Conservation (phyloP, 2,797 vertebrate genomes). For the Prionace glauca region DNA sequence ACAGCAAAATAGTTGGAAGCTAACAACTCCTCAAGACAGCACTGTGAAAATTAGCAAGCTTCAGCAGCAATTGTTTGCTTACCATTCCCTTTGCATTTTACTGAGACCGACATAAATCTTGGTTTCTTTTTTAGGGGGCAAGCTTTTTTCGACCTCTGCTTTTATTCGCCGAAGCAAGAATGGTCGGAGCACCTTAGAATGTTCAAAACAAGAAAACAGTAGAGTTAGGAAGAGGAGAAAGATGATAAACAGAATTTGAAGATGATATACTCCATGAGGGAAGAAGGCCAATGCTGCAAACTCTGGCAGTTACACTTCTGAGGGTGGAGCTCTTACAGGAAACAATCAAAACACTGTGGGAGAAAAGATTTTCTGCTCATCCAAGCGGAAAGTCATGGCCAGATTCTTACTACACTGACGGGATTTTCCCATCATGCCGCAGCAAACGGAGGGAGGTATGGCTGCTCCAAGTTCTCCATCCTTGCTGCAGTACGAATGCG, state of each 20-base stretch:
- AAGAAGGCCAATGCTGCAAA: background rate
- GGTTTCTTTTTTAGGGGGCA: conserved; percentile 71
- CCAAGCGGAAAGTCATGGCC: background rate
- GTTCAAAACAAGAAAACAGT: conserved; percentile 38
- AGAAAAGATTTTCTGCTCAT: background rate
- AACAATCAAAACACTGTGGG: background rate
- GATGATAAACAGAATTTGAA: background rate
- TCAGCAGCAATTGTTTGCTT: conserved; percentile 43
- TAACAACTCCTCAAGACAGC: background rate
- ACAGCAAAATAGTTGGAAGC: background rate
- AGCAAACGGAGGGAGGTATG: too few species aligned
- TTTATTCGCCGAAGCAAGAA: conserved; percentile 72
- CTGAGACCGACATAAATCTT: conserved; percentile 72
- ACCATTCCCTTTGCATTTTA: conserved; percentile 76
- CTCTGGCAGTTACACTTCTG: background rate
- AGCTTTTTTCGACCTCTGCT: conserved; percentile 71
- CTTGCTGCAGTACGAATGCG: too few species aligned
- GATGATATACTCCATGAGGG: background rate
- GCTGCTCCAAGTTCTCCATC: too few species aligned
- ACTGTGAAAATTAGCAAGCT: background rate
- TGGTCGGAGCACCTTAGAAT: conserved; percentile 65
- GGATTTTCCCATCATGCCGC: too few species aligned
- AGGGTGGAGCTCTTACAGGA: background rate
- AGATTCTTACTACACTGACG: too few species aligned
- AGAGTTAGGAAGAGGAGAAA: background rate